Base-by-base conservation (phyloP, 2,113 vertebrate species). In the Engystomops pustulosus region DNA sequence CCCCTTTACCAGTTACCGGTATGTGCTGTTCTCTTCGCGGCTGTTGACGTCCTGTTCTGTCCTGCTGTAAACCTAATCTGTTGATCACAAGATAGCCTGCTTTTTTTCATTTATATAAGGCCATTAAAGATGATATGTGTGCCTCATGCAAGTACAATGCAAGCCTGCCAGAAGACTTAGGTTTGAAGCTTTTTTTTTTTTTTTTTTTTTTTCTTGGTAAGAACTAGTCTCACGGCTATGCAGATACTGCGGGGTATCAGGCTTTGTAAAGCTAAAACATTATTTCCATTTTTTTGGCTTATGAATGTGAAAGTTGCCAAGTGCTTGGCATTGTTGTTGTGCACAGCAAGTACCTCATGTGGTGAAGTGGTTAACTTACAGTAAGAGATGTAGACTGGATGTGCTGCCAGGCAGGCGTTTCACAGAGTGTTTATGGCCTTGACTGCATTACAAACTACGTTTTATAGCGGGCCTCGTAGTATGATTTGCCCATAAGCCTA, bases 1-100 rank as follows among this genome's bases (percentile, higher is more conserved):
- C 97, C 97, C 87, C 94, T 99, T 87, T 96, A 96, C 89, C 97
- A 98, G 86, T 95, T 99, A 87, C 97, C 96, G 89, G 98, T 99
- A 90, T 92, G 97, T 95, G 86, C 77, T 86, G n/a, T 41, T 23
- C 38, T 80, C n/a, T 4, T n/a, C 51, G 4, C 36, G 7, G 0
- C 32, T 25, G 15, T 30, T 72, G 34, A 71, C 67, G 69, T 72
- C 58, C 58, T 84, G 70, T 65, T 49, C 53, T 65, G 18, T 62
- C n/a, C n/a, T n/a, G n/a, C 68, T 75, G 81, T 75, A 75, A 74
- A 45, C 38, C 25, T 83, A 83, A 83, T 72, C 80, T 72, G 53
- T 75, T 75, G 55, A 65, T 76, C 55, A 83, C 41, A 76, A 65
- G 70, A 27, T 65, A 25, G 69, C 69, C 36, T 83, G 80, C 32